Base-by-base conservation (phyloP, 2,888 invertebrate genomes). In the Adineta ricciae region DNA sequence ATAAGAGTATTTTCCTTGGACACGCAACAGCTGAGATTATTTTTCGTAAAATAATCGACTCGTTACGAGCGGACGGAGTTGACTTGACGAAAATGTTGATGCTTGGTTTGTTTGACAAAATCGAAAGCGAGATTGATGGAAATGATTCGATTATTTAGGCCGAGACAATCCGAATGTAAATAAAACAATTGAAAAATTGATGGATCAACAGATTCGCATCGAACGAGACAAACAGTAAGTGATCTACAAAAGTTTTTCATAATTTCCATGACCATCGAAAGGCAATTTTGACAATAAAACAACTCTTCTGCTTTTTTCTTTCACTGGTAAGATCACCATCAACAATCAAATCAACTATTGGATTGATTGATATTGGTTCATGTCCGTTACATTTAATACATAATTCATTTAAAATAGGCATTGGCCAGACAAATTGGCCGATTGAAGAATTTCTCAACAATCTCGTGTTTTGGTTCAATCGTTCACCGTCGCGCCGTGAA, bases 371-470 rank as follows among this genome's bases (percentile, higher is more conserved):
- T 78, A 78, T 78, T 78, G 78, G 78, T 38, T 78, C 78, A 41
- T 78, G 78, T 78, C 78, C 78, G 14, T 78, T 78, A 41, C 78
- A 78, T 78, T 11, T 78, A 41, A 41, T 41, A 16, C 78, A 78
- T 78, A 78, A 78, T 41, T 78, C 78, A 78, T 78, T 78, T 78
- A 78, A 78, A 78, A 78, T 11, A 78, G 78, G 78, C 41, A 41
- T 78, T 9, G 24, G 24, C n/a, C 38, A 4, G 24, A 41, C 41
- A 78, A 41, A 78, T n/a, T 78, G 78, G 78, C 41, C 78, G 14
- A 24, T 78, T 78, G 78, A 78, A 41, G 78, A 41, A n/a, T 41
- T 38, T 78, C 41, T 78, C 24, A n/a, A 78, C n/a, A n/a, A 78
- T 41, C 41, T 78, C 8, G 38, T 0, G 9, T 78, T n/a, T 41